A percentile compares a stretch with the other conserved stretches of the same genome.
Evolutionary conservation across 2,113 vertebrate genomes (phyloP).

Genomic region (Clupea harengus): DNA sequence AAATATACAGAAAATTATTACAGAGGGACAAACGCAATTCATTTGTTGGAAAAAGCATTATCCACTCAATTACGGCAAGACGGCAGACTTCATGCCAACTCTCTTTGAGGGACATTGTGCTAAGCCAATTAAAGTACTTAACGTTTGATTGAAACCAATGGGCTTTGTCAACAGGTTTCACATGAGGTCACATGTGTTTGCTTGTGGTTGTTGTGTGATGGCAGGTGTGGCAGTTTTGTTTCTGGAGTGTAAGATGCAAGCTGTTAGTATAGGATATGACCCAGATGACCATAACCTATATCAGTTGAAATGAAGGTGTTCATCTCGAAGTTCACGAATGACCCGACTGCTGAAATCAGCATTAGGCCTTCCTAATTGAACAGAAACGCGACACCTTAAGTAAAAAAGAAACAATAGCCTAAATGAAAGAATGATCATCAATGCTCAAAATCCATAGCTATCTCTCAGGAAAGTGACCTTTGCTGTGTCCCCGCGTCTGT

Average conservation of each 20-base stretch:
- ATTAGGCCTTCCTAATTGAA: not conserved
- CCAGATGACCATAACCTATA: not conserved
- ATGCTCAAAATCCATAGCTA: not conserved
- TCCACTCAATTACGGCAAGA: not conserved
- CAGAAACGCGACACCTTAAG: not conserved
- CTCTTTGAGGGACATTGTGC: not conserved
- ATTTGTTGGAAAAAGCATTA: not conserved
- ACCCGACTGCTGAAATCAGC: not conserved
- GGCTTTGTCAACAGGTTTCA: not conserved
- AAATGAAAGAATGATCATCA: not conserved
- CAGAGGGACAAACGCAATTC: not conserved
- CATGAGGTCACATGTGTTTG: not conserved
- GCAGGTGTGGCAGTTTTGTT: not conserved
- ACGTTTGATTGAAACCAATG: conserved; percentile 7
- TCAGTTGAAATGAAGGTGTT: not conserved
- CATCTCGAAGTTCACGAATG: not conserved
- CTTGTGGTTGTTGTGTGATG: not conserved
- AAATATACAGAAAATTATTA: not conserved
- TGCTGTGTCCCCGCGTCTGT: not conserved
- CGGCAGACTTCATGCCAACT: not conserved
- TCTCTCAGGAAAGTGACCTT: not conserved
- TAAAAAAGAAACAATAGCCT: not conserved
- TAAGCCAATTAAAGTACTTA: conserved; percentile 12
- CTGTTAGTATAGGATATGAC: not conserved
- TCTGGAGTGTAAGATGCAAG: not conserved